Base-by-base conservation (phyloP, 2,113 vertebrate species). In the Phrynosoma blainvillii region DNA sequence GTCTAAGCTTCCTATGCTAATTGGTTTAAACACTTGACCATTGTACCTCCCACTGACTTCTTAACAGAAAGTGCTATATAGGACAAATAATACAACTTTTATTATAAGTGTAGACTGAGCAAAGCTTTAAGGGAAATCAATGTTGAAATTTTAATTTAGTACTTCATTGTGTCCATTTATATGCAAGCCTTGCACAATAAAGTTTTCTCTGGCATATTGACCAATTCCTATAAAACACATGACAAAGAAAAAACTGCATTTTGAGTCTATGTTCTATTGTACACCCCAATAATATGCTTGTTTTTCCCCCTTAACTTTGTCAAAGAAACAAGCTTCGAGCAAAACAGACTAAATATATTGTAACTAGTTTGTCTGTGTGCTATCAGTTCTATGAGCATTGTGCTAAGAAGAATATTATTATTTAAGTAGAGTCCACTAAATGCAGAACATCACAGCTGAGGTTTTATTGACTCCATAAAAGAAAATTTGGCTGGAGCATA, bases 121-220 rank as follows among this genome's bases (percentile, higher is more conserved):
- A 92, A 92, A 95, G 92, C 88, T 95, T 94, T 96, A 96, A 96
- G 93, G 92, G 79, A 93, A 96, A 95, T 87, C 86, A 89, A 94
- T 94, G 94, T 88, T 0, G 0, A 86, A 90, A 87, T 96, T 95
- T 94, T 93, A 95, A 95, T 95, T 95, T 94, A 95, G 87, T 78
- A 87, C 89, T 94, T 90, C 90, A 74, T 88, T 94, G 90, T 90
- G 87, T 91, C 96, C 94, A 96, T 95, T 96, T 95, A 93, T 90
- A 95, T n/a, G 0, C 90, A 89, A 95, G 93, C 84, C 84, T 89
- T 75, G 78, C 91, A 91, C 90, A 30, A 0, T 30, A 89, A 91
- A 42, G 52, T 80, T 94, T 91, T 70, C 85, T 84, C 84, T 93
- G 89, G 92, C 95, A 96, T 95, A 95, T 0, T 94, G 91, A 87